Base-by-base conservation (phyloP, 2,888 invertebrate species). In the Shargacucullia verbasci region DNA sequence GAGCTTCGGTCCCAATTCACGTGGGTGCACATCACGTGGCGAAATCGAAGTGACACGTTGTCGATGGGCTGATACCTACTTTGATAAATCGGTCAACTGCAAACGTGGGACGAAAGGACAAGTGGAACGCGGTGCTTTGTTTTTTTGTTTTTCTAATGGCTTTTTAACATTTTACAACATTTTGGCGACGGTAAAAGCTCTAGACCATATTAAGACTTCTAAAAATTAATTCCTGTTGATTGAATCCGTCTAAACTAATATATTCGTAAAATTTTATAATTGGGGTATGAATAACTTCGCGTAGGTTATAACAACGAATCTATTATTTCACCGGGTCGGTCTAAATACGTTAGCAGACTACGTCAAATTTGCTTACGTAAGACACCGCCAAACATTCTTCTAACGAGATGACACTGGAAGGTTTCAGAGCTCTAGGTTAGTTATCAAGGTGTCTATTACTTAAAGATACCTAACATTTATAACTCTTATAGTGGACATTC, bases 41-140 rank as follows among this genome's bases (percentile, higher is more conserved):
- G 54, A 63, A 67, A 70, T 71, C 58, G 71, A 61, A 76, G 69
- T 59, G 70, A 75, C 77, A 71, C 61, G 55, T 57, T 60, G 61
- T 61, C 59, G 69, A 75, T 70, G 57, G 63, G 69, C 65, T 68
- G 47, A 38, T 52, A 41, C n/a, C n/a, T n/a, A n/a, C 20, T 52
- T 47, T 52, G 38, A 64, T 55, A 33, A 44, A 45, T 47, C 43
- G 34, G 56, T 70, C 48, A 55, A 48, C 45, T 55, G 55, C 12
- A 39, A 68, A 52, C 27, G 62, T 38, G 12, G 20, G 20, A 20
- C 20, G 20, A 20, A 20, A 20, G 4, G 20, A 20, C 20, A 4
- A 20, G 20, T 20, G 20, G 4, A 20, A 20, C 20, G 20, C 4
- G 20, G 2, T 20, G 20, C 20, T 20, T 20, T 20, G 4, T 20